Base-by-base conservation (phyloP, 1,140 invertebrate species). In the Drosophila bocqueti region DNA sequence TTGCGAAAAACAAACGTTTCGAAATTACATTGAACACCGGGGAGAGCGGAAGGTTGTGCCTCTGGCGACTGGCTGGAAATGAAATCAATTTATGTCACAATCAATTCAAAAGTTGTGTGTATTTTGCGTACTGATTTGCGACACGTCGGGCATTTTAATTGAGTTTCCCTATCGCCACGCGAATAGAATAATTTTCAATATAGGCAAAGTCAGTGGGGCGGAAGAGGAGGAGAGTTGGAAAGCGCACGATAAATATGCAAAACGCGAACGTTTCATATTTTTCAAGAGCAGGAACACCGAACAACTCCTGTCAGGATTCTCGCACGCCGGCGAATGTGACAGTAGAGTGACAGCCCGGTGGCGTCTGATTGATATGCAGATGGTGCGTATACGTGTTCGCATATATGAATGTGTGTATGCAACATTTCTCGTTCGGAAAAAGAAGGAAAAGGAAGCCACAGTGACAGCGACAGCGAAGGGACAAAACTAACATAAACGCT, bases 351-450 rank as follows among this genome's bases (percentile, higher is more conserved):
- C 84, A 90, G 74, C 66, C 38, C 38, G 57, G 65, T 90, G 84
- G 76, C 85, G 75, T 69, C 69, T 87, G 84, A 87, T 87, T 87
- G 84, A 87, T 90, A 87, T 84, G 84, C 84, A 90, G 74, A 79
- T 63, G 72, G 81, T 68, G 78, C 61, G 64, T 66, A 60, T 84
- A 67, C 60, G 63, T 65, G 50, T 63, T 46, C 24, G 29, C 40
- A 29, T 52, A 46, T 43, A 31, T 38, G 38, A 49, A 34, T 74
- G 45, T 55, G 40, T 38, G 73, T 57, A 21, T 18, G 18, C n/a
- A 54, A 26, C 67, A 74, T 65, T 40, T 38, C 18, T 24, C 18
- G 18, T 68, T 45, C 55, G 40, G 24, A 29, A 46, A 18, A n/a
- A 50, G 16, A 11, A 11, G 16, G 50, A 36, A 54, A 55, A 43